Percentiles rank a stretch among this genome's conserved stretches.
phyloP scores from a whole-genome alignment of 2,888 invertebrate genomes.

The Ophonus ardosiacus region DNA sequence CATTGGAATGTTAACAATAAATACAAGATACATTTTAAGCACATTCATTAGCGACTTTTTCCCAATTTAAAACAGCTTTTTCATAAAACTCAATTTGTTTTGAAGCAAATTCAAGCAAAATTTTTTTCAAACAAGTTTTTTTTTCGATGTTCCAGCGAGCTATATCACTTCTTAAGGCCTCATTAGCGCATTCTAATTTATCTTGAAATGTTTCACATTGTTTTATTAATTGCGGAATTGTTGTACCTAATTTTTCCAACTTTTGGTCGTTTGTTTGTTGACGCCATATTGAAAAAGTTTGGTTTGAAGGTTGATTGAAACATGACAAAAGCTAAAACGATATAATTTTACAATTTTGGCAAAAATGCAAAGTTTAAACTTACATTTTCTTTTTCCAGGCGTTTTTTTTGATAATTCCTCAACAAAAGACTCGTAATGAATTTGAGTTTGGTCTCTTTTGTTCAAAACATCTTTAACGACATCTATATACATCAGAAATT shows the following conservation, averaged over 20 bases:
- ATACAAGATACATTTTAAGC: background rate
- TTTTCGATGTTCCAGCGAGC: conserved; percentile 84
- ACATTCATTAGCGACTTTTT: conserved; percentile 73
- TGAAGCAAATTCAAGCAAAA: conserved; percentile 81
- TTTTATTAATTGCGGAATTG: conserved; percentile 77
- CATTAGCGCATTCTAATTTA: conserved; percentile 83
- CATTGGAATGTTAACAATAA: background rate
- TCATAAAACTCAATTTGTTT: conserved; percentile 83
- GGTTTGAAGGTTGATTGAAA: background rate
- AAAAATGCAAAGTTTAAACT: too few species aligned
- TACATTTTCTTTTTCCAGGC: conserved; percentile 82
- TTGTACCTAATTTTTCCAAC: conserved; percentile 75
- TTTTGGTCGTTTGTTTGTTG: conserved; percentile 80
- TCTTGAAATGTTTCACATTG: conserved; percentile 79
- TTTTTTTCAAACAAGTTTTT: conserved; percentile 80
- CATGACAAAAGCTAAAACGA: conserved; percentile 41
- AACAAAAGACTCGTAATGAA: conserved; percentile 80
- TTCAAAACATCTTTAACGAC: conserved; percentile 82
- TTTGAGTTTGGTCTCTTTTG: conserved; percentile 82
- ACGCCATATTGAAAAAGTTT: conserved; percentile 78
- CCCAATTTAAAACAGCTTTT: conserved; percentile 79
- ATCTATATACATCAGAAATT: conserved; percentile 83
- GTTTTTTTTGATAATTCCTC: conserved; percentile 81
- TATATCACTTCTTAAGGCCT: conserved; percentile 82
- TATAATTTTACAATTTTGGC: background rate